Conservation (phyloP, 2,113 vertebrate species). For the Ginglymostoma cirratum region DNA sequence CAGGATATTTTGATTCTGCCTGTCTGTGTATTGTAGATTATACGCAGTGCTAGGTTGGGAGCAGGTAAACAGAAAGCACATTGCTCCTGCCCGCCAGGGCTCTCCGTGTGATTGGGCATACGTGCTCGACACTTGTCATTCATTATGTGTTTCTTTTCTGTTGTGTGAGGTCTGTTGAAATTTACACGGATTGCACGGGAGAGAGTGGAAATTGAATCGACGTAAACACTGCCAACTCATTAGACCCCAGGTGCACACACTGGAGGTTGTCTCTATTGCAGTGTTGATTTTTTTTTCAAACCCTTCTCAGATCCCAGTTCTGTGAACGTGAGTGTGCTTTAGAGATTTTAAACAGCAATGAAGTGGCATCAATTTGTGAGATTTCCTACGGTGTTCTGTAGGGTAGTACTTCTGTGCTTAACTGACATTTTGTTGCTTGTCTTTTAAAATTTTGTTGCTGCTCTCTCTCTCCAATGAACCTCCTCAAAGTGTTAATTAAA, state of each 20-base stretch:
- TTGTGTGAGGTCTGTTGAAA: conserved; percentile 68
- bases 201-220: conserved; percentile 43
- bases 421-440: not conserved
- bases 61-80: conserved; percentile 60
- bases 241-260: conserved; percentile 70
- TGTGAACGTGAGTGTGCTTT: conserved; percentile 37
- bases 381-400: conserved; percentile 37
- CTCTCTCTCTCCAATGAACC: not conserved
- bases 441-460: not conserved
- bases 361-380: conserved; percentile 40
- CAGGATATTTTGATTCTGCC: not conserved
- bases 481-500: not conserved
- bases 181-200: conserved; percentile 44
- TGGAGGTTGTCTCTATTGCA: conserved; percentile 62
- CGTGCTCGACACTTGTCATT: conserved; percentile 56
- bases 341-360: conserved; percentile 42
- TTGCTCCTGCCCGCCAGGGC: conserved; percentile 68
- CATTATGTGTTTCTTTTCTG: conserved; percentile 74
- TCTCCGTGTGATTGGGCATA: conserved; percentile 42
- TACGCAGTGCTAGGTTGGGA: not conserved
- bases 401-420: not conserved
- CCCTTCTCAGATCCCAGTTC: conserved; percentile 46
- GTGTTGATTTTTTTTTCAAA: conserved; percentile 71
- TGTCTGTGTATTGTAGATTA: not conserved
- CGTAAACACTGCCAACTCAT: conserved; percentile 40